Evolutionary conservation across 2,113 vertebrate genomes (phyloP), one percentile per base, ranked within the genome.

Genomic region (Narcine bancroftii): DNA sequence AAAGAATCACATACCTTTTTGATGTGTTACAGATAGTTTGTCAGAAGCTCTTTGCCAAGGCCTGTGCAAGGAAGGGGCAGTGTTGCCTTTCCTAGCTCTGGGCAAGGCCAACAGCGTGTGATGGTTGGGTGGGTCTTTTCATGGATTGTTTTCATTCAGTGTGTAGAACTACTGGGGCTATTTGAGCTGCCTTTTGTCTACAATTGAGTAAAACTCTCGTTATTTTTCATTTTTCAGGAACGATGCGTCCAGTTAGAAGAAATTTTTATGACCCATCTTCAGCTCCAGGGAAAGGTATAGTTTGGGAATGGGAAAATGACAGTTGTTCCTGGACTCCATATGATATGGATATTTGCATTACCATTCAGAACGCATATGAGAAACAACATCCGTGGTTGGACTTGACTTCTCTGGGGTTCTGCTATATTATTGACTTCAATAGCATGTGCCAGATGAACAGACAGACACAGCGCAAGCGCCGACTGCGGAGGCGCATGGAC

Each of bases 331-430:
- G 98, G 98, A 99, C 98, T 0, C 97, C 98, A 9, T 99, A 99
- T 6, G 98, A 99, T 95, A 99, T 99, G 97, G 98, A 99, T 95
- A 97, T 99, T 95, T 98, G 98, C 87, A 98, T 99, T 94, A 98
- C 97, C 95, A 98, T 99, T 95, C 98, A 99, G 96, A 98, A 99
- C 0, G 98, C 98, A 93, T 99, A 99, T 9, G 98, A 99, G 96
- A 99, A 99, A 96, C 98, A 98, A 96, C 98, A 99, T 94, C 98
- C 98, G 26, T 99, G 98, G 98, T 96, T 99, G 92, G 98, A 99
- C 94, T 96, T 99, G 92, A 98, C 97, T 93, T 98, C 98, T 79
- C 96, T 99, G 93, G 98, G 98, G 94, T 99, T 99, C 96, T 97
- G 97, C 96, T 99, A 99, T 96, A 96, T 99, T 96, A 97, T 99